phyloP scores from a whole-genome alignment of 2,888 invertebrate genomes.

The Lepidonotus clava region DNA sequence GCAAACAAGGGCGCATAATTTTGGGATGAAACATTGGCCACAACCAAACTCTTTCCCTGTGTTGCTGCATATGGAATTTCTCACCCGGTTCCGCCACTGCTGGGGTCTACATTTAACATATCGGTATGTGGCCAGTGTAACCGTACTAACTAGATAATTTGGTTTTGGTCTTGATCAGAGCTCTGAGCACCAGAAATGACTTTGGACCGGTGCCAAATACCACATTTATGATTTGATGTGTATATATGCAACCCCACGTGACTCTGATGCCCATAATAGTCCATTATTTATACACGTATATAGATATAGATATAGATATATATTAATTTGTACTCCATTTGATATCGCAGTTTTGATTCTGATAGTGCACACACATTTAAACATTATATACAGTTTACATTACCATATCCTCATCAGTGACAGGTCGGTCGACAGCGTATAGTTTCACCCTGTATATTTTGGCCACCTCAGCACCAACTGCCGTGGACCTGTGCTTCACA shows the following conservation, averaged over 20 bases:
- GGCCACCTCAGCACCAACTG: constrained; percentile 47
- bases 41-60: neutral
- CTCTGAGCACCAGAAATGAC: constrained; percentile 1
- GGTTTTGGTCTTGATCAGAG: neutral
- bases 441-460: constrained; percentile 47
- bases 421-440: constrained; percentile 16
- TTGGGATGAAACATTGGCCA: neutral
- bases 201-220: neutral
- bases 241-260: neutral
- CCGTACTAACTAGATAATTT: neutral
- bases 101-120: no score
- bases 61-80: neutral
- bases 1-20: no score
- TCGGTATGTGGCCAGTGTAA: neutral
- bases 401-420: neutral
- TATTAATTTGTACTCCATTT: constrained; percentile 44
- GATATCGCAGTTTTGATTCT: constrained; percentile 48
- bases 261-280: constrained; percentile 16
- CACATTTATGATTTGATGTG: constrained; percentile 2
- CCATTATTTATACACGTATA: neutral
- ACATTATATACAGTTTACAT: constrained; percentile 40
- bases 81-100: no score
- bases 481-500: constrained; percentile 23
- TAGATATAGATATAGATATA: constrained; percentile 14
- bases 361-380: constrained; percentile 40